phyloP scores from a whole-genome alignment of 2,888 invertebrate species.

The Eumerus sabulonum region DNA sequence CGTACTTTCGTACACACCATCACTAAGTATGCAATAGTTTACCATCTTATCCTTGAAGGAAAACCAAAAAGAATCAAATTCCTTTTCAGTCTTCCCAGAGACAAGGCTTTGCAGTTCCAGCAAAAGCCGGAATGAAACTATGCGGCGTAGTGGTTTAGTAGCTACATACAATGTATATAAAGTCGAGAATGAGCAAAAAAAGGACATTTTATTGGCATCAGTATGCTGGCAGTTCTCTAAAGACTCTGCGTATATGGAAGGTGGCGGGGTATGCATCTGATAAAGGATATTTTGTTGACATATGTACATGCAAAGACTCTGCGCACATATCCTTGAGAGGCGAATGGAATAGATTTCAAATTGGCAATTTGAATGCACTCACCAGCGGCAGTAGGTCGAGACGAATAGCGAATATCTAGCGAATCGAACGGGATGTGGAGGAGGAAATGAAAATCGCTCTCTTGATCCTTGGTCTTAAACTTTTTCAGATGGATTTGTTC shows the following conservation, averaged over 20 bases:
- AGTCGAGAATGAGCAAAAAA: conserved; percentile 9
- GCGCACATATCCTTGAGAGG: conserved; percentile 3
- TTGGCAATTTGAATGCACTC: conserved; percentile 62
- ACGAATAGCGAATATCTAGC: conserved; percentile 1
- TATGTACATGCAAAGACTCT: background rate
- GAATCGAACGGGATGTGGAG: conserved; percentile 27
- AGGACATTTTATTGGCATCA: conserved; percentile 60
- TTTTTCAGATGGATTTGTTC: background rate
- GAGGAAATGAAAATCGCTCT: conserved; percentile 55
- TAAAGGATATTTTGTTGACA: conserved; percentile 50
- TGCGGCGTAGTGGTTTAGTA: too few relatives aligned
- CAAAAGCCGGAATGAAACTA: too few relatives aligned
- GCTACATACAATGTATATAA: background rate
- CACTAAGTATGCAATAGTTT: conserved; percentile 1
- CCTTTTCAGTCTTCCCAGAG: conserved; percentile 1
- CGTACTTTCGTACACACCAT: background rate
- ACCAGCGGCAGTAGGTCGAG: too few relatives aligned
- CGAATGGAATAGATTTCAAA: conserved; percentile 21
- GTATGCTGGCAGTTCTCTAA: background rate
- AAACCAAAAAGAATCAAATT: background rate
- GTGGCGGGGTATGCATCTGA: too few relatives aligned
- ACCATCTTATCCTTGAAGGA: background rate
- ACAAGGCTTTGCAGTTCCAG: background rate
- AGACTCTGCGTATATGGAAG: too few relatives aligned
- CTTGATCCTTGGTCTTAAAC: conserved; percentile 3